Evolutionary conservation across 2,113 vertebrate species (phyloP), one percentile per base, ranked within the genome.

Genomic region (Gila orcuttii): DNA sequence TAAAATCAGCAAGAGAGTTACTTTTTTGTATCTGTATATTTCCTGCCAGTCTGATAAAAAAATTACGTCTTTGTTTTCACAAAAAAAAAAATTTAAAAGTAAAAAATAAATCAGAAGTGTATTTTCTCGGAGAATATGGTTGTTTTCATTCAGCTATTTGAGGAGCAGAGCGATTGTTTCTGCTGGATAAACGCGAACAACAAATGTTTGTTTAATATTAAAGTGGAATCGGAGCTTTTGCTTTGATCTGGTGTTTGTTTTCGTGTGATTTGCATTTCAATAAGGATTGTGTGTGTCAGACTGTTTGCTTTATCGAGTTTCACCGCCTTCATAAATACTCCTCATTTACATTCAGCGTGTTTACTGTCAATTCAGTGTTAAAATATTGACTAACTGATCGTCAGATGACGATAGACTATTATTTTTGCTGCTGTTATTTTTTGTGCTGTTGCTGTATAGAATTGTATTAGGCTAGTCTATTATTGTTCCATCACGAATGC

Each of bases 211-310:
- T 86, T 88, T 86, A 87, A 85, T 85, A 79, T 89, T 88, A 86
- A 85, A 90, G 88, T 83, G 73, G 50, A 75, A 84, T 83, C 76
- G 86, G 15, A 85, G 82, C 88, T 64, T 90, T 88, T 84, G 84
- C 90, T 82, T 82, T 86, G 91, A 89, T 91, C 91, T 89, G 84
- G 77, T 92, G 93, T 93, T 92, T 93, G 79, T 86, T 93, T 92
- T 91, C 73, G 88, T 88, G 82, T 84, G 71, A 93, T 94, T 88
- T 93, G 90, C 92, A 93, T 94, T 81, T 92, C 86, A 93, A 91
- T 89, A 33, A 83, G 89, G 88, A 86, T 85, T 87, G 87, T 89
- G 87, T 85, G 88, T 87, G 50, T 82, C 82, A 87, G 69, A 52
- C 62, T 88, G 86, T 91, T 91, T 89, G 86, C 89, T 90, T 87